A percentile compares a stretch with the other conserved stretches of the same genome.
Conservation (phyloP, 2,888 invertebrate species). For the Trisateles emortualis region DNA sequence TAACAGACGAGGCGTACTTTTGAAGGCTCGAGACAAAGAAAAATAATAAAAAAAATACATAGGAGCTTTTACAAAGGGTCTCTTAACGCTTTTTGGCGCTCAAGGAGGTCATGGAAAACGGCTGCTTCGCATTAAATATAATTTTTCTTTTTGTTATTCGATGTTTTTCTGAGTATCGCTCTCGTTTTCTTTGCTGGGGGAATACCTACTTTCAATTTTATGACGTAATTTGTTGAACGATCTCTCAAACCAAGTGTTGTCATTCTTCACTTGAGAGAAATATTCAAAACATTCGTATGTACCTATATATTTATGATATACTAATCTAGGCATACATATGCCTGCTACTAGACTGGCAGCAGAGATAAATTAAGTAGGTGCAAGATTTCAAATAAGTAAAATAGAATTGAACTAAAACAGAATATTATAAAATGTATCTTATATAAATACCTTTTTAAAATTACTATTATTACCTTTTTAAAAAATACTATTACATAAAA, state of each 20-base stretch:
- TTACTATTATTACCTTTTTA: too few relatives aligned
- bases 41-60: conserved; percentile 74
- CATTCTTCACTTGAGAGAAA: conserved; percentile 15
- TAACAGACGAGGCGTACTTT: conserved; percentile 61
- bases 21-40: conserved; percentile 69
- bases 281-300: neutral
- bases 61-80: conserved; percentile 68
- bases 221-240: conserved; percentile 33
- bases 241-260: conserved; percentile 27
- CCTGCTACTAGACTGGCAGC: too few relatives aligned
- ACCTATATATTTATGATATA: too few relatives aligned
- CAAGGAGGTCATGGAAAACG: conserved; percentile 61
- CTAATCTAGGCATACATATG: too few relatives aligned
- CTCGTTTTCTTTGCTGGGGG: conserved; percentile 13
- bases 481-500: too few relatives aligned
- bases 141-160: conserved; percentile 57
- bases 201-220: conserved; percentile 38
- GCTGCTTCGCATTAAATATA: conserved; percentile 70
- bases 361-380: too few relatives aligned
- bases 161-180: conserved; percentile 44
- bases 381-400: too few relatives aligned
- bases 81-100: conserved; percentile 68
- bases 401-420: too few relatives aligned
- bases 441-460: too few relatives aligned
- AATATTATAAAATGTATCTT: too few relatives aligned